These are phyloP conservation scores for Ophion ellenae DNA, from an alignment of 2,888 invertebrate genomes.

Conservation along the genomic window DNA sequence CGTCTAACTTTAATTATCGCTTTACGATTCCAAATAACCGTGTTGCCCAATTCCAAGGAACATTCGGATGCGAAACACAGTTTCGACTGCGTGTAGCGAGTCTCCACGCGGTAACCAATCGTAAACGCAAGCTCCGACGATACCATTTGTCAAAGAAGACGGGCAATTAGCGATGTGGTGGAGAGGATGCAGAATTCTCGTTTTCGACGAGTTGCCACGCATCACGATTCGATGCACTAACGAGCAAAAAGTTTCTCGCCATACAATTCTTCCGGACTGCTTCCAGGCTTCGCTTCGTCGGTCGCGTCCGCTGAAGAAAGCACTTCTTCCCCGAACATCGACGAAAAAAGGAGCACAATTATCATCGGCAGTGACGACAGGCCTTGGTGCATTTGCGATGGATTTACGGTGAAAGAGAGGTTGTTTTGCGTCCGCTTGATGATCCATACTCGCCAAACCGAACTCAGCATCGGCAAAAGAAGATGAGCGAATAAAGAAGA, in stretches of 20 bases:
- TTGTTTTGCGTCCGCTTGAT: background rate
- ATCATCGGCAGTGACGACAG: background rate
- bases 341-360: slow-evolving; percentile 13
- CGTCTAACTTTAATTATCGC: no score
- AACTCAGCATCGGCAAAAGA: background rate
- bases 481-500: no score
- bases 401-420: background rate
- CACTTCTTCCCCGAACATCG: slow-evolving; percentile 39
- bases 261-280: slow-evolving; percentile 24
- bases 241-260: slow-evolving; percentile 53
- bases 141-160: slow-evolving; percentile 19
- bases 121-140: background rate
- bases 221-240: slow-evolving; percentile 52
- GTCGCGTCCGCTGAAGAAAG: slow-evolving; percentile 44
- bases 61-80: background rate
- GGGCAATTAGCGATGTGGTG: slow-evolving; percentile 32
- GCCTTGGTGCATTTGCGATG: no score
- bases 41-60: background rate
- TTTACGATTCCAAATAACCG: background rate
- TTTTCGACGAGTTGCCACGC: slow-evolving; percentile 26
- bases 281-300: background rate
- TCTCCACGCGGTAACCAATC: background rate
- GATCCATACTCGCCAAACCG: slow-evolving; percentile 17
- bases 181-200: slow-evolving; percentile 24
- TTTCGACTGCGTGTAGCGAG: background rate